Percentiles rank a stretch among this genome's conserved stretches.
These are phyloP conservation scores for Protonibea diacanthus DNA, from an alignment of 2,797 vertebrate genomes.

Conservation along the genomic window DNA sequence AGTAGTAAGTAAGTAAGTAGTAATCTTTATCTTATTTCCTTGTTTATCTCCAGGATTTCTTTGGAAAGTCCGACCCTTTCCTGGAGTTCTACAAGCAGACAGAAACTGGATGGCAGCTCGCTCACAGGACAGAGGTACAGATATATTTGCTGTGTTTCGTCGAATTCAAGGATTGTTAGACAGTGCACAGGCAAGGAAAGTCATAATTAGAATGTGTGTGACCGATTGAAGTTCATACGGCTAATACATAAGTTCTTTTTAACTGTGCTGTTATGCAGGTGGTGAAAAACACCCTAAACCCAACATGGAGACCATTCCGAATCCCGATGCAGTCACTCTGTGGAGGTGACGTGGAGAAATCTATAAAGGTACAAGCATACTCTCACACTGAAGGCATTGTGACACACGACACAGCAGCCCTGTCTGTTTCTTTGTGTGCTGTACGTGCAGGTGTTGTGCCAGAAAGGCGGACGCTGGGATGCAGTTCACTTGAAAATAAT, in stretches of 20 bases:
- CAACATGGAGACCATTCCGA: constrained; percentile 93
- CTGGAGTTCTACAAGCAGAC: constrained; percentile 94
- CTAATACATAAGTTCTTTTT: not conserved
- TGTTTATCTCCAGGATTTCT: constrained; percentile 89
- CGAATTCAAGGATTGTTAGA: not conserved
- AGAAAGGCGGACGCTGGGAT: too few species aligned
- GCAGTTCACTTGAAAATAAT: too few species aligned
- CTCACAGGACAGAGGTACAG: constrained; percentile 95
- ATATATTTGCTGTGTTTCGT: not conserved
- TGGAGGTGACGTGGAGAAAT: constrained; percentile 93
- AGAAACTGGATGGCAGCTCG: constrained; percentile 94
- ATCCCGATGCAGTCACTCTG: constrained; percentile 93
- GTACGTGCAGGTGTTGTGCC: not conserved
- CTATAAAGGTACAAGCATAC: constrained; percentile 89
- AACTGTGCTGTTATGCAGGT: constrained; percentile 82
- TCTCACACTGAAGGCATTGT: not conserved
- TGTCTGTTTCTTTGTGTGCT: not conserved
- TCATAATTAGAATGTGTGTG: too few species aligned
- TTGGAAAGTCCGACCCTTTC: constrained; percentile 98
- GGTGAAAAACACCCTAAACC: constrained; percentile 95
- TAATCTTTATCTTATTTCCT: not conserved
- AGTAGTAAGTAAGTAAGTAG: too few species aligned
- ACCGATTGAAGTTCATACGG: not conserved
- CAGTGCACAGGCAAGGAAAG: not conserved
- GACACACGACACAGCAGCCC: not conserved